Conservation (phyloP, 2,113 vertebrate genomes). For the Podarcis raffonei region DNA sequence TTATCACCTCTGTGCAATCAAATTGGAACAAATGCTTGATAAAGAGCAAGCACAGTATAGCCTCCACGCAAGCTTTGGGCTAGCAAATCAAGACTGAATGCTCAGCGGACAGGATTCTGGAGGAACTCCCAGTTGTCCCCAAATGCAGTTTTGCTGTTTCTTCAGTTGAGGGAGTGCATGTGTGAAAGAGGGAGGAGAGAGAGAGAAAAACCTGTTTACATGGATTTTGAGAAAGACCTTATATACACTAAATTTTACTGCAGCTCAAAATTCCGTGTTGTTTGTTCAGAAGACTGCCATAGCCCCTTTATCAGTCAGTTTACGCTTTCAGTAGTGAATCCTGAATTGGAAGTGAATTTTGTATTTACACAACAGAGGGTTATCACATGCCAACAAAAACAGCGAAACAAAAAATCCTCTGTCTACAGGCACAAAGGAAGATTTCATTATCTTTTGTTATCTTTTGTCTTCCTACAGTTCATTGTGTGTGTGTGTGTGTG, state of each 20-base stretch:
- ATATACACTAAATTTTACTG: background rate
- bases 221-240: background rate
- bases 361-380: background rate
- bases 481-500: background rate
- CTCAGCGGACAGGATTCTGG: no score
- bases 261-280: background rate
- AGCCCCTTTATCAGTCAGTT: background rate
- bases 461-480: background rate
- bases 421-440: background rate
- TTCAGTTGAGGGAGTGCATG: no score
- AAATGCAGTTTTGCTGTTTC: background rate
- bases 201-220: background rate
- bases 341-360: background rate
- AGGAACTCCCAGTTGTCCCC: no score
- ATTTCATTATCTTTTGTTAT: background rate
- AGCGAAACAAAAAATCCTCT: background rate
- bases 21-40: no score
- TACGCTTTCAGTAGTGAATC: background rate
- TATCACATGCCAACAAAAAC: background rate
- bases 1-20: no score
- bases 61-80: no score
- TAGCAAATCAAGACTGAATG: no score
- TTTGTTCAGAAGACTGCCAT: background rate
- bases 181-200: no score
- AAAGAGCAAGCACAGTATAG: no score